Evolutionary conservation across 2,797 vertebrate genomes (phyloP), one percentile per base, ranked within the genome.

Genomic region (Clarias pachynema): DNA sequence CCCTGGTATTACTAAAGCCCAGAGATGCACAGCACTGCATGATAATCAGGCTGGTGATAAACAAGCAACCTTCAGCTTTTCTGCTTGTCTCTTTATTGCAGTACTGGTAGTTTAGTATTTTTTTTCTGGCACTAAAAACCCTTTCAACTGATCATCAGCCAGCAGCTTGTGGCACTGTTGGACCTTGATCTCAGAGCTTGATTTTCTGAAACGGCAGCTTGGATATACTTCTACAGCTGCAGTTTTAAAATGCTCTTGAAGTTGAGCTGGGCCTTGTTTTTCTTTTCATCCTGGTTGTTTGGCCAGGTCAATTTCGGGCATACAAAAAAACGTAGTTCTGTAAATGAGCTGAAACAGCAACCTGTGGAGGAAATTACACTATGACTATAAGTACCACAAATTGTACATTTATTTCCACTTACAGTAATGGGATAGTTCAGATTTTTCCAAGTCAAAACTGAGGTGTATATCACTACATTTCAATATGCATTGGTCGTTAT

Each of bases 161-260:
- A 79, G 78, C 78, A 49, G 60, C 60, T 80, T 80, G 60, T 49
- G 60, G 37, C 78, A 63, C 60, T 49, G 37, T n/a, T 80, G 78
- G 37, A 63, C 62, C 60, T 80, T 65, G 60, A 62, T 57, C 75
- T 78, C 20, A 0, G 22, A 65, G 37, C 59, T 60, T 79, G 77
- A 59, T 79, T 65, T 40, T 26, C 57, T 79, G 20, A n/a, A 79
- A 79, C 49, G 29, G 49, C 8, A 75, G 73, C 77, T 62, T 66
- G 60, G 78, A 80, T 80, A 62, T 49, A 44, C 60, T 49, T 80
- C 60, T 66, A 65, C 37, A 80, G 60, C 3, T 65, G 15, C 16
- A 65, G 60, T 20, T 44, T 29, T 49, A 20, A 62, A 65, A 80
- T 7, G 37, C 37, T 49, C 37, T n/a, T 79, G 3, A 63, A 62